Base-by-base conservation (phyloP, 2,113 vertebrate genomes). In the Corydoras maculifer region DNA sequence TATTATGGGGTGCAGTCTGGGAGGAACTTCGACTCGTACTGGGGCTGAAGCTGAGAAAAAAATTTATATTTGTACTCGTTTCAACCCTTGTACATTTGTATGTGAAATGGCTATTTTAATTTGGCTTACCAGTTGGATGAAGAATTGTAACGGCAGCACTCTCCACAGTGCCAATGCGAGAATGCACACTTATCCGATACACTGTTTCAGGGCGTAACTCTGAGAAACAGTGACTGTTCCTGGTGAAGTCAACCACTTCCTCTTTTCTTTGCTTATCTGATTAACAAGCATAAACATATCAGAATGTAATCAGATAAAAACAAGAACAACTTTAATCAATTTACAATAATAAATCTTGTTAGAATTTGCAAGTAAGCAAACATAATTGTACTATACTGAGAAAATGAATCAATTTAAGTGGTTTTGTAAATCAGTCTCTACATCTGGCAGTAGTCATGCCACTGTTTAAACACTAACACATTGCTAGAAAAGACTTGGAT, bases 61-160 rank as follows among this genome's bases (percentile, higher is more conserved):
- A 65, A 49, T 4, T 48, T 14, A 64, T 49, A n/a, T 2, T 12
- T 60, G 15, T 58, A 15, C 4, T 69, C 6, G 70, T 69, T 14
- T 15, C 50, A 2, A 13, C 51, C 9, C 65, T 7, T 53, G 59
- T 48, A 62, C 15, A 8, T 30, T 58, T 51, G 14, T 15, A 8
- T n/a, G 4, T 25, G 13, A 14, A 50, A 32, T 1, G 0, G 9
- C 2, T 51, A 11, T 65, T 84, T 50, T 11, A 50, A 50, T 7
- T 50, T 7, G 49, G 7, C 49, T 30, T 55, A 90, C 88, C 86
- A 88, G 90, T 91, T 53, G 90, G 89, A 68, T 91, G 90, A 62
- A 91, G 87, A 30, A 91, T 89, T 67, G 90, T 88, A 68, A 90
- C 90, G 0, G 88, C 86, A 29, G 84, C 59, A 13, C 90, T 90